phyloP scores from a whole-genome alignment of 2,888 invertebrate genomes.

The Falcaria lacertinaria region DNA sequence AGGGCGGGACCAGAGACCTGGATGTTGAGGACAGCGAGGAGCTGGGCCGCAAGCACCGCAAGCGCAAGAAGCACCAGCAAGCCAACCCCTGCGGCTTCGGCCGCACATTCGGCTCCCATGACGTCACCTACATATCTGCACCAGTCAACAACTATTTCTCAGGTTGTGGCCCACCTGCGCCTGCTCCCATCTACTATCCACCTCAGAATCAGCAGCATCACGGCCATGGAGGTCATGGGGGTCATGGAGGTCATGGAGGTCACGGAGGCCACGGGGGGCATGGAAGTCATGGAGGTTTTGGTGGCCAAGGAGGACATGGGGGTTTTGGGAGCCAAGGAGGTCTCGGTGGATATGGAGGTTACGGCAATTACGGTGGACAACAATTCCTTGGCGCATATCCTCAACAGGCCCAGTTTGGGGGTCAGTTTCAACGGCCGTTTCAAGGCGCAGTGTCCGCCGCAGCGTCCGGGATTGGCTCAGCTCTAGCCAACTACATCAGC shows the following conservation, averaged over 20 bases:
- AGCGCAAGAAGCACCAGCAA: constrained; percentile 54
- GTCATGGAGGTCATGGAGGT: constrained; percentile 20
- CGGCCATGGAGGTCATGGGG: constrained; percentile 24
- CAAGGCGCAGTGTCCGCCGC: constrained; percentile 59
- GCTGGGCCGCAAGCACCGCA: constrained; percentile 49
- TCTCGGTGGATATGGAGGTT: neutral
- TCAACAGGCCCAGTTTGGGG: constrained; percentile 13
- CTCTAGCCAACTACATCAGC: constrained; percentile 65
- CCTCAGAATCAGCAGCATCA: constrained; percentile 27
- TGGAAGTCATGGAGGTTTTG: constrained; percentile 28
- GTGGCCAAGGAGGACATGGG: constrained; percentile 18
- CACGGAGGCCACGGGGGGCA: constrained; percentile 23
- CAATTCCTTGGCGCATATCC: constrained; percentile 11
- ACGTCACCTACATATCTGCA: constrained; percentile 61
- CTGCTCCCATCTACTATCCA: constrained; percentile 20
- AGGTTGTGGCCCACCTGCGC: constrained; percentile 45
- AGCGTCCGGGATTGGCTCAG: constrained; percentile 75
- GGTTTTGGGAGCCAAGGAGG: constrained; percentile 16
- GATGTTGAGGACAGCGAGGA: constrained; percentile 43
- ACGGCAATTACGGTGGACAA: constrained; percentile 12
- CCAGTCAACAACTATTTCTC: constrained; percentile 68
- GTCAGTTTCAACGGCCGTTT: constrained; percentile 42
- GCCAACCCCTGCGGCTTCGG: constrained; percentile 45
- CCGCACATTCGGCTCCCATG: constrained; percentile 45
- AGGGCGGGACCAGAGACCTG: constrained; percentile 41